These are phyloP conservation scores for Drosophila nikananu DNA, from an alignment of 1,140 invertebrate genomes.

Conservation along the genomic window DNA sequence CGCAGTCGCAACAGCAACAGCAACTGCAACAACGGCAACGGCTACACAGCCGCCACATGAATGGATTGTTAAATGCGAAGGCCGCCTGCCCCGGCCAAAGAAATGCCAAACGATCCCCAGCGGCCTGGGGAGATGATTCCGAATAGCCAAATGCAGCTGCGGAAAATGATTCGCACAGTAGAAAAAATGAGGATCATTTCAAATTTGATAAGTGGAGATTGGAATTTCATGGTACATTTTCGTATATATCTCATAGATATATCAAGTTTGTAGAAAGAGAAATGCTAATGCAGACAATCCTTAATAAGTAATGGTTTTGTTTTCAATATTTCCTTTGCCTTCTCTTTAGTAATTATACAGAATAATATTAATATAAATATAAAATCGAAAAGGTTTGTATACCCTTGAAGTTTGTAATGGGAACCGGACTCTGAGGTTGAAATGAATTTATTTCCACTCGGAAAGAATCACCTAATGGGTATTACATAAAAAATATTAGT, in stretches of 20 bases:
- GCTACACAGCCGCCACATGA: slow-evolving; percentile 44
- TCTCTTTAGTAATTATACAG: too few relatives aligned
- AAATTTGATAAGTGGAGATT: background rate
- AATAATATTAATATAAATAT: too few relatives aligned
- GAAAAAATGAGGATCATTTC: background rate
- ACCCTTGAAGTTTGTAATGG: too few relatives aligned
- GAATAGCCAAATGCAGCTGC: slow-evolving; percentile 41
- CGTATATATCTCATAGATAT: background rate
- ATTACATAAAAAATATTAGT: too few relatives aligned
- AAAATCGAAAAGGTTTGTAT: too few relatives aligned
- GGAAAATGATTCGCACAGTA: background rate
- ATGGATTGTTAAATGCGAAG: slow-evolving; percentile 60
- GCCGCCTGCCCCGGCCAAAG: slow-evolving; percentile 41
- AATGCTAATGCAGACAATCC: background rate
- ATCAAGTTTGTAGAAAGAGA: background rate
- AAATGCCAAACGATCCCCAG: slow-evolving; percentile 56
- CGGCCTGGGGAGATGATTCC: slow-evolving; percentile 40
- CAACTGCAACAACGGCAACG: slow-evolving; percentile 12
- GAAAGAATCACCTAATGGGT: too few relatives aligned
- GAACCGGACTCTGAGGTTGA: too few relatives aligned
- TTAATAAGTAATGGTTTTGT: background rate
- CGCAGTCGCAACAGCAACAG: slow-evolving; percentile 70
- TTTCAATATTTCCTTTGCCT: background rate
- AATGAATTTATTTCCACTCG: too few relatives aligned
- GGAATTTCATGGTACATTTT: slow-evolving; percentile 7